Conservation (phyloP, 1,140 invertebrate genomes). For the Mycetomoellerius zeteki region DNA sequence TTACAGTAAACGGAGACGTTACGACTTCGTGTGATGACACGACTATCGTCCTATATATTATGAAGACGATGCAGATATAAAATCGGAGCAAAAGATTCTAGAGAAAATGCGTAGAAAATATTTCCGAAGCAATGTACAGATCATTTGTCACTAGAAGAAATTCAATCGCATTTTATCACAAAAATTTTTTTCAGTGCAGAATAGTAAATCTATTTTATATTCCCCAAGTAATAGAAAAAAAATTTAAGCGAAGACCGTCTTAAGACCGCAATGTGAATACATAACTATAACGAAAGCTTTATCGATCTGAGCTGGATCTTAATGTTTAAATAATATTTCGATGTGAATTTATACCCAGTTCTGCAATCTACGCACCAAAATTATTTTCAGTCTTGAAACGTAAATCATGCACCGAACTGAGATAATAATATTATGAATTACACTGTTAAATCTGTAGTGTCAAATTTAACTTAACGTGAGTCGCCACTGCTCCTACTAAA, state of each 20-base stretch:
- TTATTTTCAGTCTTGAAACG: too few relatives aligned
- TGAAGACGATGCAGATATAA: not conserved
- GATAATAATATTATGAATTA: too few relatives aligned
- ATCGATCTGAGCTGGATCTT: too few relatives aligned
- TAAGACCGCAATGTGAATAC: too few relatives aligned
- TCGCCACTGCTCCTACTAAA: too few relatives aligned
- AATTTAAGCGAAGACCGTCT: not conserved
- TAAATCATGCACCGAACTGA: too few relatives aligned
- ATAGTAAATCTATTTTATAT: not conserved
- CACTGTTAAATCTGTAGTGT: too few relatives aligned
- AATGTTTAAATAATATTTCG: too few relatives aligned
- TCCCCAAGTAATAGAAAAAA: not conserved
- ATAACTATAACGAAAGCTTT: too few relatives aligned
- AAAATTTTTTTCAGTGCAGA: not conserved
- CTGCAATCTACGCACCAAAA: too few relatives aligned
- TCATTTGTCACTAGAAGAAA: not conserved
- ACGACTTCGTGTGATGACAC: slow-evolving; percentile 18
- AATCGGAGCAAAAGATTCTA: not conserved
- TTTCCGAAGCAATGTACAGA: not conserved
- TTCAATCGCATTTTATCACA: not conserved
- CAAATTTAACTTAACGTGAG: too few relatives aligned
- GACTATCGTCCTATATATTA: not conserved
- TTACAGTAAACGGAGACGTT: slow-evolving; percentile 52
- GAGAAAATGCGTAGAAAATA: not conserved
- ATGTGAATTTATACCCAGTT: too few relatives aligned